Conservation (phyloP, 92 coral and sea anemone species). For the Ricordea florida region DNA sequence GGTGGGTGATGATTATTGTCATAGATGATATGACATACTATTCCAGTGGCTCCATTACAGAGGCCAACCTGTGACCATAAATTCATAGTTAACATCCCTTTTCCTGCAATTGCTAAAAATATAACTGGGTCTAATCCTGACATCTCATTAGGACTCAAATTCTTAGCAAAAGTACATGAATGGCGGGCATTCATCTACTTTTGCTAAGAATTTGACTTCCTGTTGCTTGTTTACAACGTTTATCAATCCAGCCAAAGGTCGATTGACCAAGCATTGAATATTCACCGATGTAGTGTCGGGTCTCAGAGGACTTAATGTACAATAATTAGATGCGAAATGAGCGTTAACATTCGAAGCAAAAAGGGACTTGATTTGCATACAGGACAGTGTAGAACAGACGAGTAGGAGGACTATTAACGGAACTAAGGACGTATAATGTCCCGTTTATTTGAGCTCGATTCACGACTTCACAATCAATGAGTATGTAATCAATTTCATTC, state of each 20-base stretch:
- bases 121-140: constrained; percentile 24
- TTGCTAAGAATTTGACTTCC: constrained; percentile 39
- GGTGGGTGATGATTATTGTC: constrained; percentile 41
- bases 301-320: background rate
- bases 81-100: constrained; percentile 40
- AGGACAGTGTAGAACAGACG: too few species aligned
- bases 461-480: too few species aligned
- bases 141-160: constrained; percentile 27
- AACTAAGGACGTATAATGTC: too few species aligned
- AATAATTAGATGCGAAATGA: too few species aligned
- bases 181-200: constrained; percentile 19
- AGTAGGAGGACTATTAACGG: too few species aligned
- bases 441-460: too few species aligned
- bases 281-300: too few species aligned
- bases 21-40: constrained; percentile 41
- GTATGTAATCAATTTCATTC: constrained; percentile 49
- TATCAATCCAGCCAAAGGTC: constrained; percentile 44
- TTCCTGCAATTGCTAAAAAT: constrained; percentile 28
- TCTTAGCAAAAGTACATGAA: constrained; percentile 31
- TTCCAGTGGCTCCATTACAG: constrained; percentile 31
- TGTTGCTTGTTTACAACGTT: constrained; percentile 37
- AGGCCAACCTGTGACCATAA: constrained; percentile 34
- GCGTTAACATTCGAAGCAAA: too few species aligned
- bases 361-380: too few species aligned
- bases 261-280: constrained; percentile 61